Evolutionary conservation across 2,888 invertebrate species (phyloP), one percentile per base, ranked within the genome.

Genomic region (Drosophila incognita): DNA sequence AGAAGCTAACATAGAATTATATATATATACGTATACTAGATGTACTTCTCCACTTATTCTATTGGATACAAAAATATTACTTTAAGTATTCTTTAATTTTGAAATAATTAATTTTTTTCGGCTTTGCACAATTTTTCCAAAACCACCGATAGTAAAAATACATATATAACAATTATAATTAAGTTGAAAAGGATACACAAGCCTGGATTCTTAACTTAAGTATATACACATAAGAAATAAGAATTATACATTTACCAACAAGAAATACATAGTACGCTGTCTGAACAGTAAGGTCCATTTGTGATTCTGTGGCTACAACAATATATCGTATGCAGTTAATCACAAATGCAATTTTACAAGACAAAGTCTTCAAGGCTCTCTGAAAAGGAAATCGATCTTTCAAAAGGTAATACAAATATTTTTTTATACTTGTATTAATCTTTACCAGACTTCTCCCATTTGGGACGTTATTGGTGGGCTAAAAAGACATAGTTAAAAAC

Each of bases 31-130:
- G 4, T 4, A 11, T 11, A 33, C 4, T 11, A 11, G 11, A 33
- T 33, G 33, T 33, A 33, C 33, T 13, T 33, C 11, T 11, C 10
- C 10, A n/a, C n/a, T 8, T 38, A 38, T 38, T 18, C 1, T 10
- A 13, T 2, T 40, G n/a, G 1, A n/a, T 21, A 11, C 31, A n/a
- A 0, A 11, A 40, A 40, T n/a, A 2, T 11, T 40, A 4, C 4
- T 4, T 40, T 5, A 1, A 4, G 38, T 4, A 10, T 0, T 0
- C 38, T 10, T n/a, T 0, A 0, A n/a, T 10, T 4, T 8, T 3
- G 0, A 10, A 38, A n/a, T 18, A 38, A 38, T 18, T 8, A 2
- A 8, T 8, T 18, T 38, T 1, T 7, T 38, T 38, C 38, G 1
- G 0, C 2, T 38, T 18, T 18, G 18, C 15, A 38, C 7, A 18